Conservation (phyloP, 2,113 vertebrate species). For the Mustelus asterias region DNA sequence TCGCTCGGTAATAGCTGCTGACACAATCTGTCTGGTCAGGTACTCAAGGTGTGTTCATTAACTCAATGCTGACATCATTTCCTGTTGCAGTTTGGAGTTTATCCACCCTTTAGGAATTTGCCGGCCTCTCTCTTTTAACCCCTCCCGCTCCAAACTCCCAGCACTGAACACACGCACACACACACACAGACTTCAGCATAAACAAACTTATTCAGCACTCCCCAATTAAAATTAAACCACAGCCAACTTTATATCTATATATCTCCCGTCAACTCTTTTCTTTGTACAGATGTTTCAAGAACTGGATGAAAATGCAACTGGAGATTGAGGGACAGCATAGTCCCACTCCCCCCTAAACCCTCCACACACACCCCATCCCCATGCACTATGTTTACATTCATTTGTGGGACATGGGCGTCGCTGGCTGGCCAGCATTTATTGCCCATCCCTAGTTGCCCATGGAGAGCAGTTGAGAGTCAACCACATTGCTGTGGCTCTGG, state of each 20-base stretch:
- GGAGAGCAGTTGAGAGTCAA: no score
- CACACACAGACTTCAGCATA: not conserved
- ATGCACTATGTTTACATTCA: not conserved
- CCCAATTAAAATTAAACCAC: not conserved
- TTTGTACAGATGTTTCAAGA: not conserved
- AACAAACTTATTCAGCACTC: not conserved
- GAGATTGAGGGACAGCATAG: not conserved
- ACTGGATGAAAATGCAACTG: not conserved
- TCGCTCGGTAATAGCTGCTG: constrained; percentile 38
- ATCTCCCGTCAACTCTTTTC: no score
- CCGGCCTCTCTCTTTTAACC: not conserved
- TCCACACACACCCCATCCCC: not conserved
- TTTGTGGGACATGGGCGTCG: no score
- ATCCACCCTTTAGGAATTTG: not conserved
- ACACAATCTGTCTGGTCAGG: constrained; percentile 53
- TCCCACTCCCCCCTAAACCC: not conserved
- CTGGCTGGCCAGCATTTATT: no score
- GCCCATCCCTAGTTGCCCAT: no score
- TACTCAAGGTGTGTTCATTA: constrained; percentile 54
- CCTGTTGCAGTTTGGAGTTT: constrained; percentile 45
- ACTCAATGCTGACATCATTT: constrained; percentile 58
- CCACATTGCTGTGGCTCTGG: no score
- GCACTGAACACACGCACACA: not conserved
- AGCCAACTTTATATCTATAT: not conserved
- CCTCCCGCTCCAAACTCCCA: not conserved